These are phyloP conservation scores for Brachystomella parvula DNA, from an alignment of 1,140 invertebrate species.

Conservation along the genomic window DNA sequence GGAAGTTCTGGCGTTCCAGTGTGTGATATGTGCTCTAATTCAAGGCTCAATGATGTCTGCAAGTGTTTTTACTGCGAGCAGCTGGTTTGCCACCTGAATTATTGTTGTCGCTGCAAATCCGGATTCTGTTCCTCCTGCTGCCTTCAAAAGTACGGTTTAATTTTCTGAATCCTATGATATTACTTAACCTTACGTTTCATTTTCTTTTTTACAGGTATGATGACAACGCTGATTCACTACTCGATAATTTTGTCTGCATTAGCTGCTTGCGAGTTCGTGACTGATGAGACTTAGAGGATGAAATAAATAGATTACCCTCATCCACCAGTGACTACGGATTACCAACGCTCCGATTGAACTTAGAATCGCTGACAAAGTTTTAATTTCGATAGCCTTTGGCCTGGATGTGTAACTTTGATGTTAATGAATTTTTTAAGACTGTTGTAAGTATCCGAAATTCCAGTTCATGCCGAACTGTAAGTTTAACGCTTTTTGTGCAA, in stretches of 20 bases:
- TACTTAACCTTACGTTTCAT: not conserved
- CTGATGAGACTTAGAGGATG: not conserved
- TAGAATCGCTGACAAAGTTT: too few species aligned
- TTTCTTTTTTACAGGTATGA: constrained; percentile 13
- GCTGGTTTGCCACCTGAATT: not conserved
- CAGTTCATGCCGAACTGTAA: too few species aligned
- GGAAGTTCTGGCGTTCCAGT: not conserved
- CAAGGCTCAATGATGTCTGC: not conserved
- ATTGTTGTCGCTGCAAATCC: not conserved
- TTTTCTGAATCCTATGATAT: not conserved
- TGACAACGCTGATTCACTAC: not conserved
- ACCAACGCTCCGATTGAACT: too few species aligned
- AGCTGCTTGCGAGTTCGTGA: too few species aligned
- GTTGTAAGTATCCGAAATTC: too few species aligned
- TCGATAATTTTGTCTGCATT: constrained; percentile 12
- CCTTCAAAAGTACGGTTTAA: constrained; percentile 8
- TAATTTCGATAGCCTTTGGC: too few species aligned
- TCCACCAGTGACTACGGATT: too few species aligned
- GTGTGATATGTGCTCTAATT: not conserved
- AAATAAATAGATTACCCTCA: too few species aligned
- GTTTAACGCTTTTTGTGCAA: too few species aligned
- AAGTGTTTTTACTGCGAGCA: constrained; percentile 13
- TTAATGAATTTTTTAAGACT: too few species aligned
- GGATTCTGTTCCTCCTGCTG: constrained; percentile 4
- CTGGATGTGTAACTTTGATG: too few species aligned